These are phyloP conservation scores for Atta texana DNA, from an alignment of 1,140 invertebrate species.

Conservation along the genomic window DNA sequence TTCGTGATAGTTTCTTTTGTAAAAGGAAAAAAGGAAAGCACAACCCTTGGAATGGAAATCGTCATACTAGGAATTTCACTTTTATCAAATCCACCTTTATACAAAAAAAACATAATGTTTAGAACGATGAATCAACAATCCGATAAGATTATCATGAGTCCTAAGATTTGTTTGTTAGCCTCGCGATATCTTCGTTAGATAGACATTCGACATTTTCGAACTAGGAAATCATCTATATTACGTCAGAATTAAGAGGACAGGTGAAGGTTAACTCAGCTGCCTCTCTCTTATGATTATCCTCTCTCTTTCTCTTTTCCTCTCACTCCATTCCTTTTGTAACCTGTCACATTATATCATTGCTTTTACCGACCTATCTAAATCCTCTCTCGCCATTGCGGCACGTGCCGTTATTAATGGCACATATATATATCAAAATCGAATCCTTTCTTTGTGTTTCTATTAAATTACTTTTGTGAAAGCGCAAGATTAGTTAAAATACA, in stretches of 20 bases:
- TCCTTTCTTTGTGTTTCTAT: neutral
- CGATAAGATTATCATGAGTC: conserved; percentile 37
- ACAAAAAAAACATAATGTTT: neutral
- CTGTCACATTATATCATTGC: neutral
- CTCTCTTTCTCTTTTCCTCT: neutral
- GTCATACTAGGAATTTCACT: conserved; percentile 31
- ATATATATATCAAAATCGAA: neutral
- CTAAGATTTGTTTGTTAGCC: conserved; percentile 61
- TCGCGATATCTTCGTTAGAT: conserved; percentile 39
- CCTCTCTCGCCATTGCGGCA: neutral
- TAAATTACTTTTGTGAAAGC: neutral
- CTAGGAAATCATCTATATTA: conserved; percentile 22
- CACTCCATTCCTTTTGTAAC: neutral
- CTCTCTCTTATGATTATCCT: conserved; percentile 65
- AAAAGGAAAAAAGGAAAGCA: neutral
- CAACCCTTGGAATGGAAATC: neutral
- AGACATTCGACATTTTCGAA: conserved; percentile 55
- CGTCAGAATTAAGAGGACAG: conserved; percentile 58
- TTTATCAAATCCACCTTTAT: conserved; percentile 55
- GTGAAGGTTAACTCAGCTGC: conserved; percentile 75
- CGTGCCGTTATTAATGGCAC: neutral
- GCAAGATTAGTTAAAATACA: neutral
- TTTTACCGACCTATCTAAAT: conserved; percentile 3
- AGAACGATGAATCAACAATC: conserved; percentile 62
- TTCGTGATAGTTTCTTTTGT: neutral